A percentile compares a stretch with the other conserved stretches of the same genome.
Conservation (phyloP, 1,140 invertebrate species). For the Ceratitis capitata region DNA sequence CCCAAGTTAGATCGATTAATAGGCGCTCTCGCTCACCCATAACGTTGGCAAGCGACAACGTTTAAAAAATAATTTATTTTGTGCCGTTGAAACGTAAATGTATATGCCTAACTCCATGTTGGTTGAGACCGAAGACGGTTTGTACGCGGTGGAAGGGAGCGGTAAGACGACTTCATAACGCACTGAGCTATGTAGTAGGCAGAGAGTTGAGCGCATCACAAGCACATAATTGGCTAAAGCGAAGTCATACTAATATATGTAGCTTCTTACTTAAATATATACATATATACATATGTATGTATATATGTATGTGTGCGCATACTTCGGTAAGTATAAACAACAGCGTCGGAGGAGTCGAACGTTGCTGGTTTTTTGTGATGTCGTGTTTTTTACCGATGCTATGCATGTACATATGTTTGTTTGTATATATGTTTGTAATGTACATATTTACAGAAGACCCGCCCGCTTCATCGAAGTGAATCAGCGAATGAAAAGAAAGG, state of each 20-base stretch:
- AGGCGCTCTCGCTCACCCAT: not conserved
- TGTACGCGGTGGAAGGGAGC: not conserved
- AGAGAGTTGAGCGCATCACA: not conserved
- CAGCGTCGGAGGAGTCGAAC: slow-evolving; percentile 10
- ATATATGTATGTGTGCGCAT: not conserved
- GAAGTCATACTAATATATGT: not conserved
- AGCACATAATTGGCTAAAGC: slow-evolving; percentile 28
- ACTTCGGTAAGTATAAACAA: not conserved
- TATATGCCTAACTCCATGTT: not conserved
- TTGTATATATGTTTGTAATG: too few relatives aligned
- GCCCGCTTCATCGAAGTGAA: slow-evolving; percentile 44
- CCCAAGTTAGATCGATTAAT: not conserved
- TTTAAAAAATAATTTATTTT: not conserved
- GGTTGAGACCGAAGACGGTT: not conserved
- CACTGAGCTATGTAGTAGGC: not conserved
- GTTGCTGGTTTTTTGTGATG: not conserved
- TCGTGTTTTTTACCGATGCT: slow-evolving; percentile 17
- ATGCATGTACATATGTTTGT: too few relatives aligned
- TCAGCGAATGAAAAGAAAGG: slow-evolving; percentile 45
- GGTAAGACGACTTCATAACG: not conserved
- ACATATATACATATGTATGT: not conserved
- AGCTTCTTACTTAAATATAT: too few relatives aligned
- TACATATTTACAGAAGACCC: slow-evolving; percentile 44
- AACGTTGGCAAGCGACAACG: not conserved
- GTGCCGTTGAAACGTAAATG: not conserved